Percentiles rank a stretch among this genome's conserved stretches.
phyloP scores from a whole-genome alignment of 2,888 invertebrate species.

The Lissonota sp. region DNA sequence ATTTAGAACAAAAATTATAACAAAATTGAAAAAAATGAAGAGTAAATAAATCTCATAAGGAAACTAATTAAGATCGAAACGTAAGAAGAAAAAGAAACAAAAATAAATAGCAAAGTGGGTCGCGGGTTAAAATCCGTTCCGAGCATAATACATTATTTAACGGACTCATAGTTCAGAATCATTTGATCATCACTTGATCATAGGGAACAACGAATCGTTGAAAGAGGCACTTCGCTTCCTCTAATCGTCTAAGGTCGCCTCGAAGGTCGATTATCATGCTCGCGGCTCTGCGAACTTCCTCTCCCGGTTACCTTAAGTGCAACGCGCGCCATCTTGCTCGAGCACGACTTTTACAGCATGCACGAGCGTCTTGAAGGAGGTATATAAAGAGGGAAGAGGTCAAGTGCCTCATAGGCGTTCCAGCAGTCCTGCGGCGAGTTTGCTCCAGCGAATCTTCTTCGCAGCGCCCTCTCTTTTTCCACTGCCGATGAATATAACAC shows the following conservation, averaged over 20 bases:
- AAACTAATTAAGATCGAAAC: too few species aligned
- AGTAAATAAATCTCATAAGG: too few species aligned
- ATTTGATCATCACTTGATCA: too few species aligned
- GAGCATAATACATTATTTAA: too few species aligned
- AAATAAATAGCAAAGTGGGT: too few species aligned
- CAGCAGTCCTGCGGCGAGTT: conserved; percentile 72
- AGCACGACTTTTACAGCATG: conserved; percentile 55
- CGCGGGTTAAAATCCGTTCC: too few species aligned
- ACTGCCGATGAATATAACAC: conserved; percentile 9
- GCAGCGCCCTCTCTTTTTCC: conserved; percentile 11
- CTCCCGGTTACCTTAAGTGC: conserved; percentile 12
- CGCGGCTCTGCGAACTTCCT: conserved; percentile 48
- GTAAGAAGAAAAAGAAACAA: too few species aligned
- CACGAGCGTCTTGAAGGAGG: conserved; percentile 35
- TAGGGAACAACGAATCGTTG: too few species aligned
- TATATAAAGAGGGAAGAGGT: conserved; percentile 63
- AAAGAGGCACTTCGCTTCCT: not conserved
- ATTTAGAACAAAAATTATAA: too few species aligned
- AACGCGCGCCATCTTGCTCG: conserved; percentile 39
- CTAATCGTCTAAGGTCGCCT: conserved; percentile 56
- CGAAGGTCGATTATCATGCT: conserved; percentile 67
- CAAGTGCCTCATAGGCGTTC: conserved; percentile 74
- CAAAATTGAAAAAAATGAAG: too few species aligned
- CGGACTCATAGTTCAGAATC: too few species aligned
- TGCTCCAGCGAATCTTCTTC: conserved; percentile 61